phyloP scores from a whole-genome alignment of 2,113 vertebrate genomes.

The Marcusenius ussheri region DNA sequence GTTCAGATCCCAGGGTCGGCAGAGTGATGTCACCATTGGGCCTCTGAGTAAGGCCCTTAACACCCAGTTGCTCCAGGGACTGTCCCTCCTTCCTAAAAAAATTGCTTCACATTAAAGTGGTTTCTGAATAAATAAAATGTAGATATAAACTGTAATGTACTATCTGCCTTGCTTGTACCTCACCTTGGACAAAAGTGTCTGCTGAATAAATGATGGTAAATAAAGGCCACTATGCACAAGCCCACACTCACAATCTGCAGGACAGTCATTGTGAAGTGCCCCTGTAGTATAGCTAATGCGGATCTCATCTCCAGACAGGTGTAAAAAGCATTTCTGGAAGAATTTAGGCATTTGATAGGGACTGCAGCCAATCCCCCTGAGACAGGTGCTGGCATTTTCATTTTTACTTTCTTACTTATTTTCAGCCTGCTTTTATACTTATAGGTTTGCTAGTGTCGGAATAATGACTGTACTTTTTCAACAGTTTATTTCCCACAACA shows the following conservation, averaged over 20 bases:
- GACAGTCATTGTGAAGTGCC: conserved; percentile 51
- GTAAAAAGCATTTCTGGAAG: conserved; percentile 33
- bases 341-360: conserved; percentile 45
- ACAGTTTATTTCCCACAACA: conserved; percentile 29
- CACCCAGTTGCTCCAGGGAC: not conserved
- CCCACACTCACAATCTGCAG: not conserved
- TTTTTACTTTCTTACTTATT: conserved; percentile 53
- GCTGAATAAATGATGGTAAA: not conserved
- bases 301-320: conserved; percentile 44
- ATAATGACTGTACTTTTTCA: conserved; percentile 36
- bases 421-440: conserved; percentile 30
- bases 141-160: not conserved
- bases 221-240: not conserved
- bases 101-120: not conserved
- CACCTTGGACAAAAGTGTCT: not conserved
- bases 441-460: conserved; percentile 30
- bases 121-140: not conserved
- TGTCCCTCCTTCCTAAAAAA: not conserved
- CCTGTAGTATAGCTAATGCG: conserved; percentile 51
- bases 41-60: not conserved
- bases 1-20: not conserved
- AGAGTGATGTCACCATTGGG: not conserved
- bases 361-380: conserved; percentile 51
- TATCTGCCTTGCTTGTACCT: not conserved
- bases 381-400: conserved; percentile 58